Evolutionary conservation across 2,113 vertebrate species (phyloP).

Genomic region (Mastomys natalensis): DNA sequence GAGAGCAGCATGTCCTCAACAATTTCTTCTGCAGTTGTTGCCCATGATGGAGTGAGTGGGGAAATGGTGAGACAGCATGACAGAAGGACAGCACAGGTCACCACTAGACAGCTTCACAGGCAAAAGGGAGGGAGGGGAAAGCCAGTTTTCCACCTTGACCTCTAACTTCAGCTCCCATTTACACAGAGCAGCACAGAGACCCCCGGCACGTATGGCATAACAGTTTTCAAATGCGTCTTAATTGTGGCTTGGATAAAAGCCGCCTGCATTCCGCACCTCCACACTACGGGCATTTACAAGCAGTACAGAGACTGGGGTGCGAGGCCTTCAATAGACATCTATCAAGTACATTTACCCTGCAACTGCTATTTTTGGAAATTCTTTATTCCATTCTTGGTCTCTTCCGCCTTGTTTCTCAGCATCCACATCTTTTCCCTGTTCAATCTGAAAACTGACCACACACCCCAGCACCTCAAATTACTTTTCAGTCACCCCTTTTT

Average conservation of each 20-base stretch:
- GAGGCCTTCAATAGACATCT: background rate
- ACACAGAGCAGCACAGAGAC: constrained; percentile 52
- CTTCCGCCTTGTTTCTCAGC: background rate
- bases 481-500: background rate
- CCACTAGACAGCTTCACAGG: constrained; percentile 53
- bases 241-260: background rate
- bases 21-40: constrained; percentile 72
- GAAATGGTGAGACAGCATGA: constrained; percentile 59
- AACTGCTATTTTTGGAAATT: background rate
- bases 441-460: background rate
- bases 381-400: background rate
- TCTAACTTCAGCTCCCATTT: constrained; percentile 32
- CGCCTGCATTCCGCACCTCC: background rate
- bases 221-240: constrained; percentile 71
- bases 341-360: background rate
- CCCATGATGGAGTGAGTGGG: constrained; percentile 67
- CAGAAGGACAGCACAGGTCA: constrained; percentile 68
- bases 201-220: constrained; percentile 29
- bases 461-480: background rate
- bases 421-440: background rate
- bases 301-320: background rate
- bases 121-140: constrained; percentile 47
- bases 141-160: constrained; percentile 49
- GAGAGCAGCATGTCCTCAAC: constrained; percentile 54
- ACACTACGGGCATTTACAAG: background rate